Base-by-base conservation (phyloP, 2,797 vertebrate species). In the Odontamblyopus rebecca region DNA sequence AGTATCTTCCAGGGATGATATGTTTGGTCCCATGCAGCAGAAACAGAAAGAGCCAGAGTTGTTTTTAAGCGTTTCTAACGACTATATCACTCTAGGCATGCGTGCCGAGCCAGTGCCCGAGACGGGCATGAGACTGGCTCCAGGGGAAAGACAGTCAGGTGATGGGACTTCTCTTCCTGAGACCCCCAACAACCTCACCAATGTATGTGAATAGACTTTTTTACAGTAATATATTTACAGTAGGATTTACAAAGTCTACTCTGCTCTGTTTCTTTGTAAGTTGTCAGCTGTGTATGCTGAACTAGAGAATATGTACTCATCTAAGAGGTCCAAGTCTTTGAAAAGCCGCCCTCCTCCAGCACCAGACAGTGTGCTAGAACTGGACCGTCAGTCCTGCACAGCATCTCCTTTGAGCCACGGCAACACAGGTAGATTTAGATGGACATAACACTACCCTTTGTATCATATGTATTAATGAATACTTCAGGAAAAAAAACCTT, bases 101-200 rank as follows among this genome's bases (percentile, higher is more conserved):
- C 86, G 90, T 82, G 82, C 89, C 5, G 96, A 98, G 74, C 91
- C 93, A 0, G 78, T 92, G n/a, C 94, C 92, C 53, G 97, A 98
- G 75, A 87, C 94, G 72, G 94, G 94, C 0, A 94, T 96, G 86
- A 94, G 96, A 79, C 90, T 97, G 81, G 93, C 95, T 62, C 95
- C 97, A 1, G 98, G 96, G 69, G 97, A 99, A 88, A 95, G 98
- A 69, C 98, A 99, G 89, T 97, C 98, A 11, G 98, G 98, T 0
- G 98, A 99, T 0, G 98, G 98, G 68, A 99, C 97, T 0, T 99
- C 98, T 71, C 95, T 99, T 56, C 98, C 98, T 0, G 98, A 99
- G 92, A 98, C 96, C 0, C 97, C 97, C 67, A 98, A 98, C 78
- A 98, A 98, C 88, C 96, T 98, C 72, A 96, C 97, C 88, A 98